Evolutionary conservation across 2,113 vertebrate species (phyloP), one percentile per base, ranked within the genome.

Genomic region (Pollimyrus isidori): DNA sequence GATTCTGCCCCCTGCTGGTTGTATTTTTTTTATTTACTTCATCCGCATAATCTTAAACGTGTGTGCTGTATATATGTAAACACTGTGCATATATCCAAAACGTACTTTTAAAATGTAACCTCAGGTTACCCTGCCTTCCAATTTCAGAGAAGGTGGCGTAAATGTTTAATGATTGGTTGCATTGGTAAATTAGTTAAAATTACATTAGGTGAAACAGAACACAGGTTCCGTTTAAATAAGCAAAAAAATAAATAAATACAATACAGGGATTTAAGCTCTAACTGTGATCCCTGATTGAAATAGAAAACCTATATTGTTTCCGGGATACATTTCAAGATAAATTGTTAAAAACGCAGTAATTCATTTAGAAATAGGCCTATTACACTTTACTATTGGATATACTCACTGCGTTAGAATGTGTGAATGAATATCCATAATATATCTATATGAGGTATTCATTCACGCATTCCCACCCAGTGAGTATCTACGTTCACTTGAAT

Each of bases 1-100:
- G 87, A 90, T 76, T 48, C 85, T 90, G 85, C 48, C 89, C 65
- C 46, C 89, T 90, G 86, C 65, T 87, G 89, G 89, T 19, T 80
- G 35, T 7, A 80, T 69, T 69, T 69, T 65, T 65, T 26, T 10
- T n/a, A n/a, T n/a, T 13, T 69, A 30, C 4, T 80, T 80, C 35
- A 80, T 39, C 30, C 13, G 69, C 69, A 76, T 19, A 76, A 39
- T 39, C 17, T 39, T 19, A 80, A 17, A 19, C 7, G 42, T 19
- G 35, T 42, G 62, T 69, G 19, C 10, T 69, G 35, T 19, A 80
- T 19, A 80, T 39, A 76, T 39, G 9, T 11, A 65, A 30, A 13
- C 30, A 76, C 13, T 76, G n/a, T 39, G 58, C 58, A 65, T 39
- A 35, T 84, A 84, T 84, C 7, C 39, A 4, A 46, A 84, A 46